Percentiles rank a stretch among this genome's conserved stretches.
phyloP scores from a whole-genome alignment of 1,140 invertebrate genomes.

The Leptinotarsa lineolata region DNA sequence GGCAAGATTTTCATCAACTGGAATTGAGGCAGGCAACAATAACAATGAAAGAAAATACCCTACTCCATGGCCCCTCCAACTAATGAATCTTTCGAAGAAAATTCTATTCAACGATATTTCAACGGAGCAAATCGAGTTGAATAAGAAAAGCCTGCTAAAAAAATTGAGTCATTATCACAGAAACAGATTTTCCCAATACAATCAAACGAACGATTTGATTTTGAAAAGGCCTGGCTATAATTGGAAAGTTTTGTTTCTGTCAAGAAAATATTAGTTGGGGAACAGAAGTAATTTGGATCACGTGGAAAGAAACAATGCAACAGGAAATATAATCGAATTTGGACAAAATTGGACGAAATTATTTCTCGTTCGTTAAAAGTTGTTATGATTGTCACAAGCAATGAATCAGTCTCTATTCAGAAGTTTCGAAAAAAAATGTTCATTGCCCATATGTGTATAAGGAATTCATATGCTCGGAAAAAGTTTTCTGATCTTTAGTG shows the following conservation, averaged over 20 bases:
- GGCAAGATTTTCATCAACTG: too few relatives aligned
- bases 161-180: not conserved
- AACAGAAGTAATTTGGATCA: conserved; percentile 3
- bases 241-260: conserved; percentile 4
- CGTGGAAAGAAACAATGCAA: not conserved
- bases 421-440: too few relatives aligned
- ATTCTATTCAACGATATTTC: too few relatives aligned
- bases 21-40: too few relatives aligned
- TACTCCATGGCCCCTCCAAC: too few relatives aligned
- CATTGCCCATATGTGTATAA: too few relatives aligned
- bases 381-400: not conserved
- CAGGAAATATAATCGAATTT: not conserved
- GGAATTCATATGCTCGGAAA: too few relatives aligned
- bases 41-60: too few relatives aligned
- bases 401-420: not conserved
- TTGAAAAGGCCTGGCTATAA: not conserved
- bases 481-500: too few relatives aligned
- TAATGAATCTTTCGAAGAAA: too few relatives aligned
- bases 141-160: not conserved
- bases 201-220: not conserved
- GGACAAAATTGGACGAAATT: not conserved
- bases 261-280: not conserved
- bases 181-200: not conserved
- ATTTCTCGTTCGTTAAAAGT: not conserved
- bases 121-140: too few relatives aligned